A percentile compares a stretch with the other conserved stretches of the same genome.
phyloP scores from a whole-genome alignment of 2,113 vertebrate genomes.

The Oryzias woworae region DNA sequence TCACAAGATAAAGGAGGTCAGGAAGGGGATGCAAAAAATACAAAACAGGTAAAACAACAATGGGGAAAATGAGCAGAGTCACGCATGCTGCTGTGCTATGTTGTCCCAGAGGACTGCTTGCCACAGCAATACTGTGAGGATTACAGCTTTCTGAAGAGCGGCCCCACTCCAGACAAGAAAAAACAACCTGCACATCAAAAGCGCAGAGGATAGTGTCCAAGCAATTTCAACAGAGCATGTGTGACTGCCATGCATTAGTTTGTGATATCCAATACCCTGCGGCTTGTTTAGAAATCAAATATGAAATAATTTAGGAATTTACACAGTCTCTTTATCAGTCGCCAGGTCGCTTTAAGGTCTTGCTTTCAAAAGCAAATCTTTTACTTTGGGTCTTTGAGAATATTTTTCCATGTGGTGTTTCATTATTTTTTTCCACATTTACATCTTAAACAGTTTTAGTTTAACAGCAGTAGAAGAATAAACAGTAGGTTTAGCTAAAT shows the following conservation, averaged over 20 bases:
- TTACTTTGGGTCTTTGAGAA: conserved; percentile 24
- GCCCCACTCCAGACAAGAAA: conserved; percentile 55
- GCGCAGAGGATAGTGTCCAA: conserved; percentile 35
- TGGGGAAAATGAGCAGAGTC: conserved; percentile 62
- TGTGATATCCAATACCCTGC: conserved; percentile 57
- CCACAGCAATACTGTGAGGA: conserved; percentile 64
- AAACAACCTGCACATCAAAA: conserved; percentile 70
- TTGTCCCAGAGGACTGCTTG: conserved; percentile 47
- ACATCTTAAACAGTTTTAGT: conserved; percentile 15
- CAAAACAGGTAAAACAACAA: conserved; percentile 77
- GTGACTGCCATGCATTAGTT: conserved; percentile 55
- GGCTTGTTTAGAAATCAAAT: conserved; percentile 75
- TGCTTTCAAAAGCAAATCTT: conserved; percentile 60
- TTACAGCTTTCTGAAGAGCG: conserved; percentile 62
- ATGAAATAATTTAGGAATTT: conserved; percentile 65
- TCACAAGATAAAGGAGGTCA: conserved; percentile 24
- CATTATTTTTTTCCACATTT: conserved; percentile 30
- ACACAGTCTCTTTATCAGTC: conserved; percentile 54
- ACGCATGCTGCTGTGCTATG: conserved; percentile 50
- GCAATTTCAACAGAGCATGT: conserved; percentile 60
- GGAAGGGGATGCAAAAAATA: conserved; percentile 50
- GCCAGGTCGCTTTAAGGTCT: conserved; percentile 46
- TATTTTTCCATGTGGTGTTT: conserved; percentile 44
- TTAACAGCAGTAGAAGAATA: conserved; percentile 9
- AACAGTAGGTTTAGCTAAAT: conserved; percentile 25